Base-by-base conservation (phyloP, 2,888 invertebrate genomes). In the Autographa pulchrina region DNA sequence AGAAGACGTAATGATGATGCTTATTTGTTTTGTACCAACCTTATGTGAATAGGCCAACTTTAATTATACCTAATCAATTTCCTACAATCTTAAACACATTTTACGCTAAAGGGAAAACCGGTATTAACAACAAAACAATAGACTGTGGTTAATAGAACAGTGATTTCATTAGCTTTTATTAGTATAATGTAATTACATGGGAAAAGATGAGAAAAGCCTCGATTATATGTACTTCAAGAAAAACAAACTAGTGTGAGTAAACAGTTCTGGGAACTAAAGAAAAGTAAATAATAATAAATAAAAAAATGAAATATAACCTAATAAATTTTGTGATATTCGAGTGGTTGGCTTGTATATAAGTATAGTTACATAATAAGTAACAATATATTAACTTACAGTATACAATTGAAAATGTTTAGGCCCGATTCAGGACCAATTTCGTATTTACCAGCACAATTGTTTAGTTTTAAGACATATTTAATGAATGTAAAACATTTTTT, bases 181-280 rank as follows among this genome's bases (percentile, higher is more conserved):
- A 67, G 0, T 13, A 61, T 64, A 61, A 43, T 61, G n/a, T 0
- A 70, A 48, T 35, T 41, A 32, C 64, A 31, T 77, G 66, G 31
- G 66, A 80, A 77, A 61, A 62, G 70, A 64, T 66, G 65, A 70
- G 63, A 75, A 63, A 54, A 66, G 13, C 13, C 43, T 43, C 43
- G 14, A 43, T 43, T 43, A 16, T 43, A 43, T 16, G 43, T 43
- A 43, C 16, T 41, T 16, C 16, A 5, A 48, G n/a, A 48, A 48
- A 48, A 48, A 48, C 48, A 7, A 48, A 48, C 43, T 43, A 16
- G 43, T 43, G 16, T 43, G 43, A 25, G 20, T 31, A 58, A 25
- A 35, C 20, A 20, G 18, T 32, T 18, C 31, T 75, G 25, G 64
- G 54, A 67, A 56, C n/a, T 32, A 31, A 25, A 20, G 25, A 67